Evolutionary conservation across 1,140 invertebrate genomes (phyloP).

Genomic region (Musca domestica): DNA sequence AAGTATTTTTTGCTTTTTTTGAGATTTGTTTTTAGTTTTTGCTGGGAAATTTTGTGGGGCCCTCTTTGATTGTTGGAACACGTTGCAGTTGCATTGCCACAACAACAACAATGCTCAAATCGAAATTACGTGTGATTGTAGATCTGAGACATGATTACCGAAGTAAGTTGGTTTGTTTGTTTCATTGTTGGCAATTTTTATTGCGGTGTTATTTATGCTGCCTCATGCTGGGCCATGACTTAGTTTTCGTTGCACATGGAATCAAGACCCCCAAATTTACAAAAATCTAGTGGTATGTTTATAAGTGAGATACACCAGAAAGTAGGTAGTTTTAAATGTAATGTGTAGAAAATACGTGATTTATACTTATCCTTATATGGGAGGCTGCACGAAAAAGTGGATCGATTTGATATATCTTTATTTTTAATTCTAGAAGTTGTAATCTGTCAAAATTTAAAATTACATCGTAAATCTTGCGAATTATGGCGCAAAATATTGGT

Average conservation of each 20-base stretch:
- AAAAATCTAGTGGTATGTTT: too few species aligned
- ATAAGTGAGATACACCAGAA: too few species aligned
- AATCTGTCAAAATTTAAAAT: too few species aligned
- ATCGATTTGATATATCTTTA: too few species aligned
- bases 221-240: background rate
- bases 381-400: too few species aligned
- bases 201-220: background rate
- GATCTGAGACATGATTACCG: too few species aligned
- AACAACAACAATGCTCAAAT: background rate
- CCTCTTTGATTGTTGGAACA: background rate
- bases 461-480: too few species aligned
- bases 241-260: background rate
- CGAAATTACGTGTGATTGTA: constrained; percentile 14
- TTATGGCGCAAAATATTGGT: background rate
- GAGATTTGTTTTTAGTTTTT: background rate
- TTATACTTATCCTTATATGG: too few species aligned
- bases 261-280: too few species aligned
- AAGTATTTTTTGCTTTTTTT: background rate
- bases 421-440: too few species aligned
- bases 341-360: too few species aligned
- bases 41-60: background rate
- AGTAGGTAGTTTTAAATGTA: too few species aligned
- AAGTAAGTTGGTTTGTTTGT: background rate
- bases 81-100: background rate
- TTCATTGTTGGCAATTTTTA: constrained; percentile 7